Evolutionary conservation across 64 coral and sea anemone genomes (phyloP), one percentile per base, ranked within the genome.

Genomic region (Hydrozoanthus tunicans): DNA sequence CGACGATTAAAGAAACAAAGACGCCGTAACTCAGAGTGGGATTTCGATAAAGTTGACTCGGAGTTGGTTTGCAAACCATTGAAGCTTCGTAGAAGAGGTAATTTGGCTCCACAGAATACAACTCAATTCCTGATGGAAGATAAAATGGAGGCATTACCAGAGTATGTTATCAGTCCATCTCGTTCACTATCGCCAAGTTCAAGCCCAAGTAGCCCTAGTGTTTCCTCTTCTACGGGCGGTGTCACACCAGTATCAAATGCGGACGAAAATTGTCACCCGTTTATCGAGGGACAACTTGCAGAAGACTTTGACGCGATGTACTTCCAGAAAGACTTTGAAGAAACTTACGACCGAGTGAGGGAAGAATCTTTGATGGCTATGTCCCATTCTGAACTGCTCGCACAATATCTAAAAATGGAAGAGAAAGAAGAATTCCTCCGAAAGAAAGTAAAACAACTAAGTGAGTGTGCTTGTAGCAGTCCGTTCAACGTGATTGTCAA

Each of bases 121-220:
- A 99, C 97, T 15, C 97, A 99, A 70, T 99, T 99, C 73, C 80
- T 99, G 24, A 99, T 99, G 77, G 97, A 93, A 78, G 97, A 99
- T 58, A 92, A 92, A 81, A 90, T 94, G 62, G 56, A 95, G 60
- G 66, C 78, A 3, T 80, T 95, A 79, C 97, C 93, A 52, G 73
- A 92, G 70, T 80, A 78, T 92, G 60, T 92, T 43, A 53, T 94
- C 5, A 91, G 83, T 61, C 79, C 88, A 64, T 83, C 73, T 43
- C 77, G 82, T 56, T 89, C 92, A n/a, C 59, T 83, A 25, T 69
- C 92, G 3, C 92, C 97, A 3, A 81, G 56, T 56, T 99, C 94
- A 17, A 77, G 77, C 20, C 82, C 77, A 75, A 92, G 89, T 58
- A 92, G 89, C 51, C 91, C 89, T 17, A 91, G 75, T 2, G 65